Base-by-base conservation (phyloP, 2,888 invertebrate species). In the Yponomeuta sedellus region DNA sequence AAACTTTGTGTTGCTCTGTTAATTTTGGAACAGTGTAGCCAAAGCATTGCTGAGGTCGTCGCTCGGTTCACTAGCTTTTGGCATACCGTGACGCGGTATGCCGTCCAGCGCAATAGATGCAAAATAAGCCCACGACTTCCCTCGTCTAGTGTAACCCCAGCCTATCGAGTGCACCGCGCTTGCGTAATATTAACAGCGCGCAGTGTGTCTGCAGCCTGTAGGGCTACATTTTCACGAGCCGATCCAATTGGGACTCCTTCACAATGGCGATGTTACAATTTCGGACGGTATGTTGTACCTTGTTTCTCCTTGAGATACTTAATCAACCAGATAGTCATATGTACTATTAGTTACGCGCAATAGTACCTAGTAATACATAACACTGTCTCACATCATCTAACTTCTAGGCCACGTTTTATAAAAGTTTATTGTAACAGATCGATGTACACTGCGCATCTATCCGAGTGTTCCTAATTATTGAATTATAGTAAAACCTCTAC, bases 151-250 rank as follows among this genome's bases (percentile, higher is more conserved):
- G 77, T 82, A 70, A 67, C 71, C 34, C 67, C 65, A 70, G 59
- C 74, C 70, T 52, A 52, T 52, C 44, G 16, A 52, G 44, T 52
- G 44, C 44, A 52, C 44, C 0, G 44, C 16, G 12, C 44, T 52
- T 52, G 44, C 44, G 44, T 52, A 52, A 52, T 78, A 57, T 57
- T 12, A 19, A 39, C 16, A 67, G 90, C 88, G 80, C 77, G 79
- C 75, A 88, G 90, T 73, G 84, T 87, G 77, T 77, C 79, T 76
- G 83, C 85, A 16, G 80, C 81, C 84, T 83, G 83, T 77, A 85
- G 81, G 74, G 81, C 84, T 83, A 88, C 88, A 89, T 90, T 91
- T 88, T 84, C 87, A 76, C 77, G 74, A 52, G 16, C 77, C 71
- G 75, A 75, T 76, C 78, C 69, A 74, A 69, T 78, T 75, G 73